These are phyloP conservation scores for Capreolus pygargus DNA, from an alignment of 2,113 vertebrate species.

Conservation along the genomic window DNA sequence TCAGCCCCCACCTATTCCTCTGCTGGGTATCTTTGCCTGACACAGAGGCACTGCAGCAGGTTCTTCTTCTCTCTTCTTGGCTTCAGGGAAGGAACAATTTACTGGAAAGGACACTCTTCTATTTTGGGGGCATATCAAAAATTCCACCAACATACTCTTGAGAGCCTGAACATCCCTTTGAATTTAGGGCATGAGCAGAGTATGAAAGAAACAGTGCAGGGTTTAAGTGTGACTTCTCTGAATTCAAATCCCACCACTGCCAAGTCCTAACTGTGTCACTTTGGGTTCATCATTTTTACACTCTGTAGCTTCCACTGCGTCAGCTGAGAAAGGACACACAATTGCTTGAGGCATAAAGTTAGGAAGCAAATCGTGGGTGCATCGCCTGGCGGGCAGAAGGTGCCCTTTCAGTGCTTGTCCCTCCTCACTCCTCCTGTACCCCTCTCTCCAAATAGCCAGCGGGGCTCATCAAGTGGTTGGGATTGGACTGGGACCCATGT, in stretches of 20 bases:
- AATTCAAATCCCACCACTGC: not conserved
- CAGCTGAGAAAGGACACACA: not conserved
- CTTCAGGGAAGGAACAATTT: not conserved
- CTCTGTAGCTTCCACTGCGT: not conserved
- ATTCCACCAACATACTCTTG: not conserved
- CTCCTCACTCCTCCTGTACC: not conserved
- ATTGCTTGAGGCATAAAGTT: not conserved
- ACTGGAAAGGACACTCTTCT: not conserved
- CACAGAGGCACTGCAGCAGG: not conserved
- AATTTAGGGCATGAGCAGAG: not conserved
- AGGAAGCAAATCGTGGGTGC: not conserved
- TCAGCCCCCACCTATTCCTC: not conserved
- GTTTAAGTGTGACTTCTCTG: not conserved
- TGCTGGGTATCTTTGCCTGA: not conserved
- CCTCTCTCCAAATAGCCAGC: not conserved
- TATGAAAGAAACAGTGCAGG: not conserved
- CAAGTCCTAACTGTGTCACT: not conserved
- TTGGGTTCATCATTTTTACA: not conserved
- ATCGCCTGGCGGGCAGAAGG: not conserved
- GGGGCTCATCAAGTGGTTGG: not conserved
- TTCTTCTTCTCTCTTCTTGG: not conserved
- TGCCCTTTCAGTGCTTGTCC: not conserved
- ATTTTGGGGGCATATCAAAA: not conserved
- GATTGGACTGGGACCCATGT: not conserved
- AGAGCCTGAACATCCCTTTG: not conserved